These are phyloP conservation scores for Brachyopa scutellaris DNA, from an alignment of 2,888 invertebrate genomes.

Conservation along the genomic window DNA sequence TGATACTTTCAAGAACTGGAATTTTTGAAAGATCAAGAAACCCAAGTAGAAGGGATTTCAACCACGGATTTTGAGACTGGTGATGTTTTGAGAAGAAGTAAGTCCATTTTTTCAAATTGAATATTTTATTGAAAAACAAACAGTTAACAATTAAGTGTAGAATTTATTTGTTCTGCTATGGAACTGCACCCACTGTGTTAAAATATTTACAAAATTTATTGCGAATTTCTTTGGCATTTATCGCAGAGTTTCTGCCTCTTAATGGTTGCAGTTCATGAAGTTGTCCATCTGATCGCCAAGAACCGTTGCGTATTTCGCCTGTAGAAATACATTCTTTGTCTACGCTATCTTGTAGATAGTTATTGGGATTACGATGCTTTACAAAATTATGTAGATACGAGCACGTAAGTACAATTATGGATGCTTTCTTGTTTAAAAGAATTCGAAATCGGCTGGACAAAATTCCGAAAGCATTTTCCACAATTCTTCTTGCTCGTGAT, in stretches of 20 bases:
- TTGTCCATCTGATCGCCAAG: neutral
- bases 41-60: too few species aligned
- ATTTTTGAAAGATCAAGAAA: too few species aligned
- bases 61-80: too few species aligned
- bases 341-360: neutral
- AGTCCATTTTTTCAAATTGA: neutral
- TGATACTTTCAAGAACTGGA: too few species aligned
- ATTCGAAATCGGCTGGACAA: slow-evolving; percentile 13
- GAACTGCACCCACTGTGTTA: neutral
- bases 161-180: neutral
- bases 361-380: neutral
- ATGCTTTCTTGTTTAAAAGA: slow-evolving; percentile 11
- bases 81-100: neutral
- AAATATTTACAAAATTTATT: neutral
- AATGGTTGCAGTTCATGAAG: neutral
- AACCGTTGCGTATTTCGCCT: neutral
- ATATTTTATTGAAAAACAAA: neutral
- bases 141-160: neutral
- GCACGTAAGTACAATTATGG: slow-evolving; percentile 6
- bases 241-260: neutral
- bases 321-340: neutral
- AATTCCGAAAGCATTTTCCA: slow-evolving; percentile 35
- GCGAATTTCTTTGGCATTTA: neutral
- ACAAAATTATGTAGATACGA: slow-evolving; percentile 34
- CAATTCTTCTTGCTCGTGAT: slow-evolving; percentile 19